Conservation (phyloP, 2,113 vertebrate genomes). For the Pungitius pungitius region DNA sequence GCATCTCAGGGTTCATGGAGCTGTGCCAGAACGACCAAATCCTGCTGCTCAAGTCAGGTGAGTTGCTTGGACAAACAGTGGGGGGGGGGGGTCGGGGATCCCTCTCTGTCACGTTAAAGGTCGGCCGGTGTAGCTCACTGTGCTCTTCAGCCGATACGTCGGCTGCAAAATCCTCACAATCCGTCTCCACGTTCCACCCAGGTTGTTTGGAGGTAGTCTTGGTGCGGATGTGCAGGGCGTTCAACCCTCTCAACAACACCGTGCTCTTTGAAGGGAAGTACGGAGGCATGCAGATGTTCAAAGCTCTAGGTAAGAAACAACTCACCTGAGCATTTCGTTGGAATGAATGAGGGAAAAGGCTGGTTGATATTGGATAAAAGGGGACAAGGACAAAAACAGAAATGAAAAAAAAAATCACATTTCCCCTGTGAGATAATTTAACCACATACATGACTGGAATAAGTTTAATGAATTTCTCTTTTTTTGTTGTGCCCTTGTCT, state of each 20-base stretch:
- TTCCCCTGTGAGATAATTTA: constrained; percentile 16
- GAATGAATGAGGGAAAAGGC: background rate
- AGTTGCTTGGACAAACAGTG: constrained; percentile 44
- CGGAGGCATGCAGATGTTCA: constrained; percentile 99
- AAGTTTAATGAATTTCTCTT: constrained; percentile 18
- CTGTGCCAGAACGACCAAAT: constrained; percentile 99
- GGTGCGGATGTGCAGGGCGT: constrained; percentile 99
- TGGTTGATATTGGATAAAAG: background rate
- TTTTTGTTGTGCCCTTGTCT: constrained; percentile 32
- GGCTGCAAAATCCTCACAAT: background rate
- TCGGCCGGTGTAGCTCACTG: background rate
- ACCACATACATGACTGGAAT: constrained; percentile 31
- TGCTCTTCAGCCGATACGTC: background rate
- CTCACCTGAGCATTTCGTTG: background rate
- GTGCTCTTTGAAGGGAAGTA: constrained; percentile 99
- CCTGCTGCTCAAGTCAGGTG: constrained; percentile 98
- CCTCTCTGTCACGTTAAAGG: background rate
- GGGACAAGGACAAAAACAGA: background rate
- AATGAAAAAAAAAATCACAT: background rate
- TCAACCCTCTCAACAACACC: constrained; percentile 99
- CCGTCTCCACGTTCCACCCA: constrained; percentile 57
- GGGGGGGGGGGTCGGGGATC: background rate
- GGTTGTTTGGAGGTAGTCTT: constrained; percentile 99
- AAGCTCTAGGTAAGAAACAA: constrained; percentile 89
- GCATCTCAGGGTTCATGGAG: constrained; percentile 99